Evolutionary conservation across 2,113 vertebrate genomes (phyloP).

Genomic region (Carollia perspicillata): DNA sequence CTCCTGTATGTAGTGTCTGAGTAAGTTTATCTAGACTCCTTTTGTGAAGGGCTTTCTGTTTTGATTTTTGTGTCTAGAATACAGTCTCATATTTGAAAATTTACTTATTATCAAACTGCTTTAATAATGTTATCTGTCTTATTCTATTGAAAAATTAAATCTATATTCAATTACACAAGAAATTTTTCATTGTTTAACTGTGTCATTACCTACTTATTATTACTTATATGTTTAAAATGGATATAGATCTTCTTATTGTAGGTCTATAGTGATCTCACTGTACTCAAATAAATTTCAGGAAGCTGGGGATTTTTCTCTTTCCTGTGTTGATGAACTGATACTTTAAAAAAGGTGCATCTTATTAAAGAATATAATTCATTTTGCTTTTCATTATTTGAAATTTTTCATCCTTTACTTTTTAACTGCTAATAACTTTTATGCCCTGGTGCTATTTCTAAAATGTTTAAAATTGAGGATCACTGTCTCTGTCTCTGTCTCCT

Average conservation of each 20-base stretch:
- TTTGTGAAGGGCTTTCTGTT: not conserved
- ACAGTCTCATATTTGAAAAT: conserved; percentile 59
- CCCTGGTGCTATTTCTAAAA: not conserved
- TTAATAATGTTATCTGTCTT: conserved; percentile 47
- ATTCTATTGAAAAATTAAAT: conserved; percentile 55
- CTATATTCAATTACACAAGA: conserved; percentile 45
- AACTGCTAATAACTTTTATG: not conserved
- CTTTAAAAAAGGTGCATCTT: not conserved
- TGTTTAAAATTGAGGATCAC: not conserved
- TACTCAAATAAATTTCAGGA: conserved; percentile 38
- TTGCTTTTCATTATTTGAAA: conserved; percentile 12
- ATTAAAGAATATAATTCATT: conserved; percentile 48
- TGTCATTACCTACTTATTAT: conserved; percentile 55
- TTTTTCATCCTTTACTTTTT: not conserved
- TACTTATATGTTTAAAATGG: conserved; percentile 60
- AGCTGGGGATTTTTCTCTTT: not conserved
- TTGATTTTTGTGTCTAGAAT: conserved; percentile 33
- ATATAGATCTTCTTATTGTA: conserved; percentile 34
- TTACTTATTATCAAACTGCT: conserved; percentile 39
- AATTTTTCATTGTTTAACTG: conserved; percentile 62
- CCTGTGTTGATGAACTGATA: conserved; percentile 40
- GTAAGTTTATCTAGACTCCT: not conserved
- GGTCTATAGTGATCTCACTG: conserved; percentile 35
- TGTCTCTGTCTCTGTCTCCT: not conserved
- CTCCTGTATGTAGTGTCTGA: not conserved